Percentiles rank a stretch among this genome's conserved stretches.
Conservation (phyloP, 2,888 invertebrate species). For the Volucella zonaria region DNA sequence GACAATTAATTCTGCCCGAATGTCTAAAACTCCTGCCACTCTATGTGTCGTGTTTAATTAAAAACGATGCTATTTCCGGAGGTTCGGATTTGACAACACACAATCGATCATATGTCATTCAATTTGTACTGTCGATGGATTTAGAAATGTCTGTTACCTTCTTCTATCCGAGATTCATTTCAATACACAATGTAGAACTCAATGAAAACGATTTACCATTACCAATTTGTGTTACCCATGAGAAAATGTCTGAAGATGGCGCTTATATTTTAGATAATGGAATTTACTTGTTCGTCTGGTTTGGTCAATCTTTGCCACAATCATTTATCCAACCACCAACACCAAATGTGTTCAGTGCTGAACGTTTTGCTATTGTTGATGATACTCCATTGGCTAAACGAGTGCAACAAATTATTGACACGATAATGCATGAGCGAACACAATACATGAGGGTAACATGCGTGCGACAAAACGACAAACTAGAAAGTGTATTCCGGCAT, state of each 20-base stretch:
- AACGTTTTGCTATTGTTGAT: slow-evolving; percentile 88
- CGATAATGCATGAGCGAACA: slow-evolving; percentile 88
- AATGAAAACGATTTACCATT: slow-evolving; percentile 85
- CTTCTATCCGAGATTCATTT: slow-evolving; percentile 96
- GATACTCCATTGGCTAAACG: slow-evolving; percentile 91
- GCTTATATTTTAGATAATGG: slow-evolving; percentile 98
- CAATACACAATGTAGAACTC: slow-evolving; percentile 88
- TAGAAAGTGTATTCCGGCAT: slow-evolving; percentile 96
- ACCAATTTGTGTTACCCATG: slow-evolving; percentile 92
- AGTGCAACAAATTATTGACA: slow-evolving; percentile 88
- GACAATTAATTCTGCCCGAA: slow-evolving; percentile 99
- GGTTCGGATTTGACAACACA: slow-evolving; percentile 97
- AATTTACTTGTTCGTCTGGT: slow-evolving; percentile 97
- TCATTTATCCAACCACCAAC: slow-evolving; percentile 92
- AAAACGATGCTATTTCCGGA: slow-evolving; percentile 95
- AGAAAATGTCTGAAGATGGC: slow-evolving; percentile 93
- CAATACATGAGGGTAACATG: slow-evolving; percentile 96
- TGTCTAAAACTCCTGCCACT: slow-evolving; percentile 98
- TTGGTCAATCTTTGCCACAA: slow-evolving; percentile 90
- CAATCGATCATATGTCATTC: slow-evolving; percentile 97
- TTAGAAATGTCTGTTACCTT: slow-evolving; percentile 91
- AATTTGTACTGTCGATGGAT: slow-evolving; percentile 93
- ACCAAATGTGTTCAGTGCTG: slow-evolving; percentile 92
- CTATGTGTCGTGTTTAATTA: slow-evolving; percentile 95
- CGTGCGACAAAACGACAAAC: slow-evolving; percentile 96